phyloP scores from a whole-genome alignment of 2,888 invertebrate species.

The Acronicta psi region DNA sequence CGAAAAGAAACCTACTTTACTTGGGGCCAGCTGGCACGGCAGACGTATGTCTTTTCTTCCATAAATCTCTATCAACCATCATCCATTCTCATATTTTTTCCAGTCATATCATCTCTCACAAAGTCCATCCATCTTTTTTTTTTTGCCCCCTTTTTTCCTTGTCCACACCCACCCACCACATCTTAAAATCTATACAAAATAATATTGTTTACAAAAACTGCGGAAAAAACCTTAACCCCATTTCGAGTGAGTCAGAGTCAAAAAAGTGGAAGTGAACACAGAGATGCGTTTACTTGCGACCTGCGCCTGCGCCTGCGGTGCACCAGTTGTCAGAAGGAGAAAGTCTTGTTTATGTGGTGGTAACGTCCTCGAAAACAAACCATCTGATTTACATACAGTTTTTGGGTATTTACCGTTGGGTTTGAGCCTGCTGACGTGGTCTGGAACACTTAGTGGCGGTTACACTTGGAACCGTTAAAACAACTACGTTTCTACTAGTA shows the following conservation, averaged over 20 bases:
- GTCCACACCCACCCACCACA: no score
- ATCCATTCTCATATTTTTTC: no score
- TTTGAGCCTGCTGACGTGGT: conserved; percentile 5
- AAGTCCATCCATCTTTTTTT: no score
- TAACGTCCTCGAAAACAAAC: conserved; percentile 39
- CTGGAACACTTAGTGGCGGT: conserved; percentile 5
- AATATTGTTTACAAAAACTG: neutral
- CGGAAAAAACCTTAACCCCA: conserved; percentile 25
- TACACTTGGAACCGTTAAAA: neutral
- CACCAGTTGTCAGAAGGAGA: conserved; percentile 38
- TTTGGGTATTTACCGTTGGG: conserved; percentile 35
- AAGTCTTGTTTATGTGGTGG: conserved; percentile 50
- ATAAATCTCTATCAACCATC: no score
- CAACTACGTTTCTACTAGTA: neutral
- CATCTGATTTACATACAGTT: conserved; percentile 48
- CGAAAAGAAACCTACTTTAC: no score
- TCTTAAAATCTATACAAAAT: no score
- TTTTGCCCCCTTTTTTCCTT: no score
- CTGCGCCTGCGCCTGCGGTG: neutral
- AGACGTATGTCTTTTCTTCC: no score
- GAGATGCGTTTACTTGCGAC: conserved; percentile 10
- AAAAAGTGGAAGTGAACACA: conserved; percentile 48
- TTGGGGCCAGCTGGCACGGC: no score
- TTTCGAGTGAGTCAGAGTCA: conserved; percentile 13
- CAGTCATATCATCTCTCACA: no score